These are phyloP conservation scores for Rhodinocichla rosea DNA, from an alignment of 2,113 vertebrate species.

Conservation along the genomic window DNA sequence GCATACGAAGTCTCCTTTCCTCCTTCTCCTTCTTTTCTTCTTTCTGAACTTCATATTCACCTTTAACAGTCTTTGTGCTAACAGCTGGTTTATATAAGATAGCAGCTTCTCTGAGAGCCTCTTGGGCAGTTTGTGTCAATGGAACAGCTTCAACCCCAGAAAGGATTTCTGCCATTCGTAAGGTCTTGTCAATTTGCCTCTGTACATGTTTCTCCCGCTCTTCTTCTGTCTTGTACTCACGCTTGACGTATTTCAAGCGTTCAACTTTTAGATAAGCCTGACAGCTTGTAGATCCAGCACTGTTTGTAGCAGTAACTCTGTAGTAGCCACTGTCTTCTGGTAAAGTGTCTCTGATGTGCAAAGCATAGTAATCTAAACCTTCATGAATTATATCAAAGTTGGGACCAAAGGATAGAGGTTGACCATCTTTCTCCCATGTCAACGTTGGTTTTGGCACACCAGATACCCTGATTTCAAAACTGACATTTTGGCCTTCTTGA, in stretches of 20 bases:
- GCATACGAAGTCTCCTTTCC: conserved; percentile 91
- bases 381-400: conserved; percentile 94
- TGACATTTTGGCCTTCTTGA: conserved; percentile 88
- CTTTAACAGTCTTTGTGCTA: conserved; percentile 88
- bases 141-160: conserved; percentile 81
- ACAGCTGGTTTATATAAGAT: conserved; percentile 92
- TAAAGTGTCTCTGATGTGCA: conserved; percentile 91
- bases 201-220: conserved; percentile 77
- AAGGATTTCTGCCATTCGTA: conserved; percentile 91
- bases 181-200: conserved; percentile 88
- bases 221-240: conserved; percentile 83
- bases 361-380: conserved; percentile 94
- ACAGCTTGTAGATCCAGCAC: conserved; percentile 94
- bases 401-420: conserved; percentile 86
- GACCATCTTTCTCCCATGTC: conserved; percentile 97
- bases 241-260: conserved; percentile 86
- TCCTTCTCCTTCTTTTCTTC: conserved; percentile 92
- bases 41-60: conserved; percentile 83
- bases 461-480: conserved; percentile 96
- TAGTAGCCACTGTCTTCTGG: conserved; percentile 94
- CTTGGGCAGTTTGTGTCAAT: conserved; percentile 85
- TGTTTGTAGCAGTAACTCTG: conserved; percentile 94
- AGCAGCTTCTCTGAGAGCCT: conserved; percentile 91
- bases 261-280: conserved; percentile 93
- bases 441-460: conserved; percentile 83